Evolutionary conservation across 1,140 invertebrate genomes (phyloP).

Genomic region (Mizuhopecten yessoensis): DNA sequence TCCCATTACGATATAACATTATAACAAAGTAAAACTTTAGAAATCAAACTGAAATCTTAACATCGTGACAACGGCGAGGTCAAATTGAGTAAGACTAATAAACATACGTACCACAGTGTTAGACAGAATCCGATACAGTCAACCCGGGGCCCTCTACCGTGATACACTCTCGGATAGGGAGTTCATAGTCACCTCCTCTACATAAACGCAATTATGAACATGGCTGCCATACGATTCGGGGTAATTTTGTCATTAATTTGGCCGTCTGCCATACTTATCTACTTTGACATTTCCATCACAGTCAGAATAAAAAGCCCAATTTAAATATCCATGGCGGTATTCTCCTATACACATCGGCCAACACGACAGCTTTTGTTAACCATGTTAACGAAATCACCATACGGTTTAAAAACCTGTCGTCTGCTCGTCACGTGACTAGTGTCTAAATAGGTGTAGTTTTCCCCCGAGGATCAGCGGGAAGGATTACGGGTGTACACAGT

Average conservation of each 20-base stretch:
- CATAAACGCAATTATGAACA: background rate
- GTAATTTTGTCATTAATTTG: conserved; percentile 2
- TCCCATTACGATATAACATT: too few species aligned
- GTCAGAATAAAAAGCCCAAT: conserved; percentile 1
- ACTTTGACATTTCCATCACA: conserved; percentile 1
- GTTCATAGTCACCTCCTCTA: background rate
- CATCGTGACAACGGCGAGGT: too few species aligned
- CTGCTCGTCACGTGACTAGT: background rate
- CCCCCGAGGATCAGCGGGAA: background rate
- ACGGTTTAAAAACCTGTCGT: conserved; percentile 2
- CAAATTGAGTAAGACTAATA: too few species aligned
- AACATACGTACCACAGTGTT: background rate
- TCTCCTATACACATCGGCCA: background rate
- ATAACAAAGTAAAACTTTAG: too few species aligned
- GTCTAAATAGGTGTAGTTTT: conserved; percentile 18
- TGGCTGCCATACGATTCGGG: background rate
- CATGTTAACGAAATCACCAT: background rate
- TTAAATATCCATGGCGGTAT: background rate
- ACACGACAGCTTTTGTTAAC: background rate
- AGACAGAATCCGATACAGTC: background rate
- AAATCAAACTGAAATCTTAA: too few species aligned
- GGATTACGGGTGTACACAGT: background rate
- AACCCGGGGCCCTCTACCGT: background rate
- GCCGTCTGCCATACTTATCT: background rate
- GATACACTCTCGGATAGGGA: background rate